Conservation (phyloP, 2,888 invertebrate genomes). For the Cryptus armator region DNA sequence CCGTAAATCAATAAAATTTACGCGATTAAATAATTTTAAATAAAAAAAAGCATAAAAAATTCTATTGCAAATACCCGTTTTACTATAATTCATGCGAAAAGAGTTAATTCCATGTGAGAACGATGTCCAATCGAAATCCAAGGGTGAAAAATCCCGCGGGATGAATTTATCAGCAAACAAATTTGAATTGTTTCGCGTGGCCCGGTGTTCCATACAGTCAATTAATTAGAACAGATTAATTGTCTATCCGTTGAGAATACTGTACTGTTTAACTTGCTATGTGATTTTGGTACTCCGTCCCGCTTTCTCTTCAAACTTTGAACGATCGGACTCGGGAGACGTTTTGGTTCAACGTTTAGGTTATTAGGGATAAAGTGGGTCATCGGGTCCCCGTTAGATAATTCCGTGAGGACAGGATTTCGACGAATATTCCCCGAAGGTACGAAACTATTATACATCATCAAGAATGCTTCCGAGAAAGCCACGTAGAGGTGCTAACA, state of each 20-base stretch:
- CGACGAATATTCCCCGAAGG: slow-evolving; percentile 58
- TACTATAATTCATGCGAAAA: not conserved
- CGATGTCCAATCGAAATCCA: slow-evolving; percentile 2
- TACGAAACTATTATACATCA: slow-evolving; percentile 55
- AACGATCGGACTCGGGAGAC: slow-evolving; percentile 61
- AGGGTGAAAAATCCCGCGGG: not conserved
- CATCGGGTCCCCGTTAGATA: slow-evolving; percentile 27
- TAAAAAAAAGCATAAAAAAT: not conserved
- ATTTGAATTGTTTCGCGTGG: slow-evolving; percentile 13
- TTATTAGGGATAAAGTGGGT: slow-evolving; percentile 63
- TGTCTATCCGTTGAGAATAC: not conserved
- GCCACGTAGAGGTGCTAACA: slow-evolving; percentile 43
- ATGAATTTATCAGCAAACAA: not conserved
- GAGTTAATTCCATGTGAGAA: slow-evolving; percentile 6
- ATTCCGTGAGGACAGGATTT: slow-evolving; percentile 32
- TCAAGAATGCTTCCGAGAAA: slow-evolving; percentile 27
- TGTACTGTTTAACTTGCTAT: slow-evolving; percentile 13
- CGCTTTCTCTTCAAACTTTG: slow-evolving; percentile 54
- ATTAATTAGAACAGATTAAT: slow-evolving; percentile 35
- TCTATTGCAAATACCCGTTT: not conserved
- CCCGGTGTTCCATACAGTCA: slow-evolving; percentile 5
- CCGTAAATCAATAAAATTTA: no score
- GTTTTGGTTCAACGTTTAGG: slow-evolving; percentile 51
- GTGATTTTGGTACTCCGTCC: slow-evolving; percentile 24
- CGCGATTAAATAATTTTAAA: no score